Evolutionary conservation across 1,140 invertebrate genomes (phyloP).

Genomic region (Scaptodrosophila lebanonensis): DNA sequence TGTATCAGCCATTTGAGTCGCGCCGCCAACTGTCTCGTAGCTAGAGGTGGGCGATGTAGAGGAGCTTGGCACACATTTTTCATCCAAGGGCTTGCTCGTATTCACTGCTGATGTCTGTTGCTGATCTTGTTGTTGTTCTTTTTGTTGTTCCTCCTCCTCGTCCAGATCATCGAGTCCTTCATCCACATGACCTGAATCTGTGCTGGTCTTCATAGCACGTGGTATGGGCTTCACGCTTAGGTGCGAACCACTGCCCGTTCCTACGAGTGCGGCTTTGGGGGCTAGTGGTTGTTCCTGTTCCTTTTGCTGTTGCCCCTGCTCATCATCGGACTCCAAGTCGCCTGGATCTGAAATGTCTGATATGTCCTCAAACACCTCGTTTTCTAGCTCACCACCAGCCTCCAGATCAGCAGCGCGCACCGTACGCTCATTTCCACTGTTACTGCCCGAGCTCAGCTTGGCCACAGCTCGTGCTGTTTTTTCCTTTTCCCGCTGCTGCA

Average conservation of each 20-base stretch:
- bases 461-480: conserved; percentile 82
- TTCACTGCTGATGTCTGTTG: not conserved
- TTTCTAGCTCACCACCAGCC: conserved; percentile 63
- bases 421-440: conserved; percentile 71
- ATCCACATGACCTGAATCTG: conserved; percentile 77
- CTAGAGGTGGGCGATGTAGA: conserved; percentile 70
- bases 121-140: not conserved
- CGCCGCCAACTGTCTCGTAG: conserved; percentile 71
- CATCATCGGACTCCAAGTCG: conserved; percentile 77
- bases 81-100: not conserved
- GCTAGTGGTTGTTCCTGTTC: conserved; percentile 63
- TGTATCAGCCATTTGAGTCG: conserved; percentile 17
- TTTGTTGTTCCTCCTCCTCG: conserved; percentile 19
- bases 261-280: conserved; percentile 63
- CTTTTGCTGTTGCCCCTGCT: conserved; percentile 77
- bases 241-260: conserved; percentile 30
- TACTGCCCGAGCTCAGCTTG: conserved; percentile 80
- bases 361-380: conserved; percentile 76
- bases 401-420: conserved; percentile 54
- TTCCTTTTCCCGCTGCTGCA: conserved; percentile 89
- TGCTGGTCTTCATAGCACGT: conserved; percentile 75
- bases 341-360: conserved; percentile 76
- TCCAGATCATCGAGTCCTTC: conserved; percentile 72
- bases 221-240: conserved; percentile 65
- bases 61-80: conserved; percentile 47